phyloP scores from a whole-genome alignment of 2,113 vertebrate genomes.

The Lophura nycthemera region DNA sequence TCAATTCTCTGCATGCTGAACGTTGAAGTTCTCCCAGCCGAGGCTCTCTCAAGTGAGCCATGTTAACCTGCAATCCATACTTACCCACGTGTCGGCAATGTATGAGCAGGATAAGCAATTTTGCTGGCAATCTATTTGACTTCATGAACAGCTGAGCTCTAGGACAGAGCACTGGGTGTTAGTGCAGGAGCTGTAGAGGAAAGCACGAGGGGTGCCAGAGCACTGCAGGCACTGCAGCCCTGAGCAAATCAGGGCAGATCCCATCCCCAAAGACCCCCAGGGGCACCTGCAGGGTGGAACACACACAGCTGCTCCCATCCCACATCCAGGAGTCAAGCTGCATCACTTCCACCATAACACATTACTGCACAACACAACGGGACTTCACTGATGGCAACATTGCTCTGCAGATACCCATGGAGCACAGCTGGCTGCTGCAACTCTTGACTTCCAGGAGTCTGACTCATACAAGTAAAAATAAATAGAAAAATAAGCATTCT shows the following conservation, averaged over 20 bases:
- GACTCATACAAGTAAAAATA: neutral
- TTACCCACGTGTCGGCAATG: neutral
- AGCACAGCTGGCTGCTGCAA: neutral
- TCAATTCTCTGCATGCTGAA: neutral
- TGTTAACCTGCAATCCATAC: conserved; percentile 31
- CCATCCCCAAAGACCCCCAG: neutral
- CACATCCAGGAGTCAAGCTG: neutral
- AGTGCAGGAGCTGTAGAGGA: neutral
- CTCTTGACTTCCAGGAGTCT: neutral
- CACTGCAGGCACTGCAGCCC: accelerated
- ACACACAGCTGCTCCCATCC: neutral
- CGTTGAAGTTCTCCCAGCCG: neutral
- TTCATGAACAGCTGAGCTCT: conserved; percentile 8
- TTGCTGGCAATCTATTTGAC: conserved; percentile 33
- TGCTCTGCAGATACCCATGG: neutral
- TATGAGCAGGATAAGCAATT: conserved; percentile 29
- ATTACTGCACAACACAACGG: neutral
- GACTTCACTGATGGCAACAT: accelerated
- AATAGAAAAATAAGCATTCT: neutral
- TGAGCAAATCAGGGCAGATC: neutral
- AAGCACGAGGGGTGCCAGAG: neutral
- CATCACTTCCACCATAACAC: neutral
- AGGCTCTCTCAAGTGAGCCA: conserved; percentile 49
- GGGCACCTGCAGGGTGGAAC: neutral
- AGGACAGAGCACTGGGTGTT: neutral